Base-by-base conservation (phyloP, 2,797 vertebrate genomes). In the Perodicticus potto region DNA sequence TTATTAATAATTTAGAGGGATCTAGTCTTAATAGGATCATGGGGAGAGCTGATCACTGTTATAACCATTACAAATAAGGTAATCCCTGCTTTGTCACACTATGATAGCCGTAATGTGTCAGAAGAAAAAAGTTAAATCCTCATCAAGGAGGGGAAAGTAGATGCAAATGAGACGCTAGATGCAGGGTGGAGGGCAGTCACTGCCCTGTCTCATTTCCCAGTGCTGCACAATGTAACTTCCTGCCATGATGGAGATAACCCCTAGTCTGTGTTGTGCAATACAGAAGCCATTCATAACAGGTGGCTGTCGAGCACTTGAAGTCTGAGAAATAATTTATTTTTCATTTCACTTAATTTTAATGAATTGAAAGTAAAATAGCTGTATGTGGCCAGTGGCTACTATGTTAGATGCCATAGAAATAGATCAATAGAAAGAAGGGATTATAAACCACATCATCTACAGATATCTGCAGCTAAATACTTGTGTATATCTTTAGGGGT, bases 121-220 rank as follows among this genome's bases (percentile, higher is more conserved):
- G 49, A 86, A 89, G 61, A 78, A 69, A 84, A 84, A 27, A 86
- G 29, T n/a, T 40, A 93, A 90, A 27, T 84, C 63, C n/a, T 92
- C 74, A 69, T 29, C 34, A 29, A 76, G 65, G 69, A 92, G 49
- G 55, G 85, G 22, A 55, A 85, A 74, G 19, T 7, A 63, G 27
- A 93, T 57, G 4, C 12, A 23, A 83, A 65, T 29, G 92, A 77
- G 69, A 89, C 87, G 13, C 61, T 25, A 9, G 65, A 25, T 57
- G 11, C 2, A 43, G 8, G 1, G 53, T 9, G 27, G 27, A 91
- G 65, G 37, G n/a, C 34, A 7, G 8, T 45, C 19, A 23, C 45
- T 59, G 12, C 11, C 5, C 1, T 2, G 22, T 4, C 1, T 0
- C 17, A 2, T 27, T 72, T 89, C 53, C 4, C 63, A 19, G 22